These are phyloP conservation scores for Spisula subtruncata DNA, from an alignment of 2,888 invertebrate genomes.

Conservation along the genomic window DNA sequence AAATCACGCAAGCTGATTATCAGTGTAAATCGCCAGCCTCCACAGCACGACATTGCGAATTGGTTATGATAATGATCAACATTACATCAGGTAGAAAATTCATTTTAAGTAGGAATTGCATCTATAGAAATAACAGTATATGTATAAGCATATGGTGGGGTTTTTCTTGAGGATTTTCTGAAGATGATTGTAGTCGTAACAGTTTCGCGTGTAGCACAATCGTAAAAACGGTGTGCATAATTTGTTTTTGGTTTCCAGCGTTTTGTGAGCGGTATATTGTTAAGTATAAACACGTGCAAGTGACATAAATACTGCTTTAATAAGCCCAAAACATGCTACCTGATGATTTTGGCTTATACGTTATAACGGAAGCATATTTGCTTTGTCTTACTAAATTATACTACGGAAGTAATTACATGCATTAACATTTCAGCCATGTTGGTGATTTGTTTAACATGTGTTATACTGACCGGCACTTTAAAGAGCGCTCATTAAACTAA, in stretches of 20 bases:
- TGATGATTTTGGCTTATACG: neutral
- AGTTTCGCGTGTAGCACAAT: neutral
- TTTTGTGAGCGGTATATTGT: neutral
- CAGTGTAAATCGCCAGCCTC: slow-evolving; percentile 25
- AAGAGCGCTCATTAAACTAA: neutral
- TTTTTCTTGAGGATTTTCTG: neutral
- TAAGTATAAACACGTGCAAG: neutral
- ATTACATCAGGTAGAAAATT: slow-evolving; percentile 44
- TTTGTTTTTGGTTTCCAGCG: neutral
- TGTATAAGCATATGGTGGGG: neutral
- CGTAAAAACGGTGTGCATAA: neutral
- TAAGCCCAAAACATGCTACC: neutral
- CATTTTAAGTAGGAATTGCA: slow-evolving; percentile 15
- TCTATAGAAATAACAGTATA: neutral
- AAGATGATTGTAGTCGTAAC: neutral
- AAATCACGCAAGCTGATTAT: slow-evolving; percentile 8
- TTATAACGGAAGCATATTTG: neutral
- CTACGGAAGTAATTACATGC: neutral
- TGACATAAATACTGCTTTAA: neutral
- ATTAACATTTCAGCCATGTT: neutral
- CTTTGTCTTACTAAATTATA: neutral
- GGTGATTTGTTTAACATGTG: slow-evolving; percentile 15
- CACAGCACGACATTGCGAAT: slow-evolving; percentile 9
- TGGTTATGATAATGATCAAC: slow-evolving; percentile 7
- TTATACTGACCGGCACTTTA: neutral